Evolutionary conservation across 1,140 invertebrate species (phyloP), one percentile per base, ranked within the genome.

Genomic region (Saccostrea echinata): DNA sequence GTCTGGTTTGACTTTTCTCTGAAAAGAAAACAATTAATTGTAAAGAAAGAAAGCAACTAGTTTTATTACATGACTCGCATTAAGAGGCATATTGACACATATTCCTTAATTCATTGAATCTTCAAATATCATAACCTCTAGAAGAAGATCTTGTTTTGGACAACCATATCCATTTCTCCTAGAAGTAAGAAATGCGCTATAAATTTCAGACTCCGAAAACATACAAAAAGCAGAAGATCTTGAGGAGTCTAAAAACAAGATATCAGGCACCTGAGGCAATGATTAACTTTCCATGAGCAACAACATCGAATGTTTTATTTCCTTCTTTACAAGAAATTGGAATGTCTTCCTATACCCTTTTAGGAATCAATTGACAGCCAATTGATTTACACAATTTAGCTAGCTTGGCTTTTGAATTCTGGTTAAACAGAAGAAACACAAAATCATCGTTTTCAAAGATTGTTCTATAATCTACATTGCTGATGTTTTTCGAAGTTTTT

Each of bases 261-360:
- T 71, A 71, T 13, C 27, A 3, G 4, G 30, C 24, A 27, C 24
- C 64, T 13, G 64, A 71, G 6, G 24, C 24, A 13, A 2, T 11
- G 6, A 71, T 30, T 0, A 71, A 71, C 0, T 13, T 30, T 71
- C 64, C 64, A 71, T 71, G 27, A 0, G 11, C 27, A 13, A 71
- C 27, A 27, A 13, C 21, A 30, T 21, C 2, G 24, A 71, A 71
- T 9, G 24, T 71, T 13, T 24, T 24, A 24, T 27, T 13, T 4
- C 12, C 27, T 4, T 43, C 4, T 24, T 9, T 27, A 13, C 64
- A 71, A 71, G 27, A 27, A 24, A 71, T 27, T 8, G 64, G 64
- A 71, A 71, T 71, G 64, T 71, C 64, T 71, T 71, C 64, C 11
- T 71, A 71, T 13, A 71, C 64, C 27, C 24, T 71, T 8, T 71